Conservation (phyloP, 2,113 vertebrate genomes). For the Stigmatopora argus region DNA sequence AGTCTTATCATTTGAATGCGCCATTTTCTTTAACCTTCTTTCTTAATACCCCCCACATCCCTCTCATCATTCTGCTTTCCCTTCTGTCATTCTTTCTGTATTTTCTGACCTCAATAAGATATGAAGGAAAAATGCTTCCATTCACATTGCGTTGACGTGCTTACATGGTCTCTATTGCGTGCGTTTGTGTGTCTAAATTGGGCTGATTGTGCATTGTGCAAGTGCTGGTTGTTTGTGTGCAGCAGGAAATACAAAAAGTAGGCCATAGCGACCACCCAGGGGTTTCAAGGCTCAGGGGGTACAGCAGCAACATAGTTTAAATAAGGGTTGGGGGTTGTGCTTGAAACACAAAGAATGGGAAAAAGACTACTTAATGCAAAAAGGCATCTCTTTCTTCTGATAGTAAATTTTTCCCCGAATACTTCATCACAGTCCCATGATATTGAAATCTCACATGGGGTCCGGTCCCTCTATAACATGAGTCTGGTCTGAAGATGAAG, state of each 20-base stretch:
- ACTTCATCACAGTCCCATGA: constrained; percentile 43
- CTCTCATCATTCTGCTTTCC: constrained; percentile 25
- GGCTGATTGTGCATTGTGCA: constrained; percentile 55
- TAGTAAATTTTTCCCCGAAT: constrained; percentile 30
- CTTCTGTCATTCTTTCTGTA: constrained; percentile 14
- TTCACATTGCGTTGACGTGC: constrained; percentile 40
- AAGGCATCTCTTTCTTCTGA: constrained; percentile 17
- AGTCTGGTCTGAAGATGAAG: too few relatives aligned
- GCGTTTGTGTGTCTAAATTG: constrained; percentile 40
- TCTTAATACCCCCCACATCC: background rate
- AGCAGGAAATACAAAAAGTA: constrained; percentile 66
- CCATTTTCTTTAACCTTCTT: constrained; percentile 20
- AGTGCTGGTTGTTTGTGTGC: constrained; percentile 62
- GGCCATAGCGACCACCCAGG: constrained; percentile 70
- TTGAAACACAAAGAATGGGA: constrained; percentile 36
- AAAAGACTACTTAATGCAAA: constrained; percentile 30
- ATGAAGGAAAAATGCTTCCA: constrained; percentile 33
- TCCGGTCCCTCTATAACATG: too few relatives aligned
- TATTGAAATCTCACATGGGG: constrained; percentile 34
- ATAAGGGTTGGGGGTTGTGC: constrained; percentile 11
- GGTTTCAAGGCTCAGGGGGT: constrained; percentile 67
- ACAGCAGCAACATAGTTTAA: constrained; percentile 61
- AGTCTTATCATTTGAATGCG: constrained; percentile 47
- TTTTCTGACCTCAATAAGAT: constrained; percentile 34
- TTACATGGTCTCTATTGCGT: constrained; percentile 29